Percentiles rank a stretch among this genome's conserved stretches.
Conservation (phyloP, 2,888 invertebrate genomes). For the Micoletzkya japonica region DNA sequence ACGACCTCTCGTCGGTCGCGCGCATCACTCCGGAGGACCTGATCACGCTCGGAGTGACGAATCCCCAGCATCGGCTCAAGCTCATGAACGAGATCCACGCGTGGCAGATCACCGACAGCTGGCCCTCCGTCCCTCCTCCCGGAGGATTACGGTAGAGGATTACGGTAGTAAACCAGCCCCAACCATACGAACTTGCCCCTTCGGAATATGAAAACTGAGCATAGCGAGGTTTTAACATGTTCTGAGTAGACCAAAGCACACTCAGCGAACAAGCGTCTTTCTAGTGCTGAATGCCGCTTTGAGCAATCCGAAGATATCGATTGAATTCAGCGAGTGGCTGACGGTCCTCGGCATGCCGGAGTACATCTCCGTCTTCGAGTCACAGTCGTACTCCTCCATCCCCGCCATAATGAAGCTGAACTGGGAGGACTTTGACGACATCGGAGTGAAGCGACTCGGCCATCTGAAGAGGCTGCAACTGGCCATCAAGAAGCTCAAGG, state of each 20-base stretch:
- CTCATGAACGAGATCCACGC: constrained; percentile 90
- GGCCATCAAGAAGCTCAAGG: constrained; percentile 85
- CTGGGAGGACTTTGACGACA: constrained; percentile 98
- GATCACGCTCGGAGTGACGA: constrained; percentile 81
- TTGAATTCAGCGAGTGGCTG: constrained; percentile 78
- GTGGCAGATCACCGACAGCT: constrained; percentile 50
- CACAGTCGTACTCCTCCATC: constrained; percentile 90
- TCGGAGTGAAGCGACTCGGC: constrained; percentile 75
- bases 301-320: too few species aligned
- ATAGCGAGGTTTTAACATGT: too few species aligned
- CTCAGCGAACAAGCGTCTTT: too few species aligned
- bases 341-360: constrained; percentile 86
- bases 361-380: constrained; percentile 84
- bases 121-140: constrained; percentile 41
- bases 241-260: too few species aligned
- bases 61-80: constrained; percentile 92
- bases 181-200: too few species aligned
- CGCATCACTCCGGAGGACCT: constrained; percentile 93
- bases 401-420: constrained; percentile 88
- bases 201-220: too few species aligned
- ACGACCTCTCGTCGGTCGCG: constrained; percentile 96
- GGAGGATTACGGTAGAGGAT: constrained; percentile 37
- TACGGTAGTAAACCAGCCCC: not conserved
- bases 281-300: too few species aligned
- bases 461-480: constrained; percentile 97